A percentile compares a stretch with the other conserved stretches of the same genome.
These are phyloP conservation scores for Aleiodes sp. DNA, from an alignment of 1,140 invertebrate genomes.

Conservation along the genomic window DNA sequence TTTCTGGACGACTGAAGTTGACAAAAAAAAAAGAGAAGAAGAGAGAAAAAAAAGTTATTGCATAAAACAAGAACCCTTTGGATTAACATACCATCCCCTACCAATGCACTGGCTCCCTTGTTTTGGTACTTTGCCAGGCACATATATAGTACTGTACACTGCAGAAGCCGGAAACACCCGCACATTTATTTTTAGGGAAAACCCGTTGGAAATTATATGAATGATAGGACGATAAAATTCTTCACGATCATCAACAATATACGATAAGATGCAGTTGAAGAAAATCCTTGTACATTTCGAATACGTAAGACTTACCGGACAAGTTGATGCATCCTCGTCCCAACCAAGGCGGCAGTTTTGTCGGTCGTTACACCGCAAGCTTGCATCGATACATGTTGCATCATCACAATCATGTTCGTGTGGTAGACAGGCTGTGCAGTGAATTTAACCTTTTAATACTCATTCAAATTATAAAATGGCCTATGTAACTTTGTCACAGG, in stretches of 20 bases:
- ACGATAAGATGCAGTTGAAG: not conserved
- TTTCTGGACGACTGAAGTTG: not conserved
- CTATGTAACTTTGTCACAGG: not conserved
- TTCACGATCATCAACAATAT: not conserved
- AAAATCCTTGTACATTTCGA: not conserved
- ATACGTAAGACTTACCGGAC: constrained; percentile 74
- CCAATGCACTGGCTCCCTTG: constrained; percentile 47
- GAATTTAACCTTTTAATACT: constrained; percentile 34
- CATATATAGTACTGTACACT: constrained; percentile 46
- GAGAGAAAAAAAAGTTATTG: not conserved
- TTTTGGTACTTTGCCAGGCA: constrained; percentile 58
- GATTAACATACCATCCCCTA: constrained; percentile 57
- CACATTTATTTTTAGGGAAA: constrained; percentile 28
- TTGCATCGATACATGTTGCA: constrained; percentile 78
- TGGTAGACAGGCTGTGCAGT: constrained; percentile 60
- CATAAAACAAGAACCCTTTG: constrained; percentile 42
- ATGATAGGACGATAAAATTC: not conserved
- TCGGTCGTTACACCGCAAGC: constrained; percentile 77
- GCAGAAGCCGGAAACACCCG: constrained; percentile 51
- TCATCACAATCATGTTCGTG: constrained; percentile 87
- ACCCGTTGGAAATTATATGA: constrained; percentile 12
- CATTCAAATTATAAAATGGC: not conserved
- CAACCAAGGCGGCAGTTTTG: constrained; percentile 85
- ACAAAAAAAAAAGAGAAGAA: not conserved
- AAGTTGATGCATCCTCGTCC: constrained; percentile 79